These are phyloP conservation scores for Lobophora halterata DNA, from an alignment of 2,888 invertebrate genomes.

Conservation along the genomic window DNA sequence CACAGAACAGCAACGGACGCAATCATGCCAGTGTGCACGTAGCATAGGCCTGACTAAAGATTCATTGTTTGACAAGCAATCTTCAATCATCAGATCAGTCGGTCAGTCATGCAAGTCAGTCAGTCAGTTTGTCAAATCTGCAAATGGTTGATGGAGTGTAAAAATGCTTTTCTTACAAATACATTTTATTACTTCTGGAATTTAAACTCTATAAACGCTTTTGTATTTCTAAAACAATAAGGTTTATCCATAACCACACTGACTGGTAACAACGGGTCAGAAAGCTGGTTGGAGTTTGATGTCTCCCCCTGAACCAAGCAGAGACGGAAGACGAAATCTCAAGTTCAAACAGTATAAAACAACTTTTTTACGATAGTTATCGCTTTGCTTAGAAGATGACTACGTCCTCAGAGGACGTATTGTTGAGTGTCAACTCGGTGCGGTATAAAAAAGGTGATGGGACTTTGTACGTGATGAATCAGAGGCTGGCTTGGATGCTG, in stretches of 20 bases:
- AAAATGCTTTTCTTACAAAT: constrained; percentile 60
- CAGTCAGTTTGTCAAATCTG: constrained; percentile 59
- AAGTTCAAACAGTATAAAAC: constrained; percentile 38
- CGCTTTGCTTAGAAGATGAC: constrained; percentile 79
- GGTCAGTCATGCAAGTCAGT: constrained; percentile 10
- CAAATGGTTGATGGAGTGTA: constrained; percentile 61
- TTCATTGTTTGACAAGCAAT: too few species aligned
- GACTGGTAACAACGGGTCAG: constrained; percentile 5
- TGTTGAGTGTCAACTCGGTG: constrained; percentile 95
- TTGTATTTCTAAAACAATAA: constrained; percentile 24
- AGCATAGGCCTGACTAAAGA: too few species aligned
- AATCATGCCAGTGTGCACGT: too few species aligned
- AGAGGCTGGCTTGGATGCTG: constrained; percentile 97
- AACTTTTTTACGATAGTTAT: constrained; percentile 25
- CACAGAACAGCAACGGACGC: too few species aligned
- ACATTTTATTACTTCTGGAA: constrained; percentile 49
- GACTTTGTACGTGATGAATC: constrained; percentile 96
- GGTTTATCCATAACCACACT: constrained; percentile 9
- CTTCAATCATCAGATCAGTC: background rate
- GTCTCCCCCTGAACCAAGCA: constrained; percentile 13
- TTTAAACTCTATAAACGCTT: constrained; percentile 40
- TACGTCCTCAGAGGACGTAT: constrained; percentile 96
- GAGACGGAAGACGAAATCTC: constrained; percentile 22
- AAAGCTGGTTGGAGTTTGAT: constrained; percentile 6
- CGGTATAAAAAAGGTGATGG: constrained; percentile 98